Conservation (phyloP, 1,140 invertebrate species). For the Bathynomus jamesi region DNA sequence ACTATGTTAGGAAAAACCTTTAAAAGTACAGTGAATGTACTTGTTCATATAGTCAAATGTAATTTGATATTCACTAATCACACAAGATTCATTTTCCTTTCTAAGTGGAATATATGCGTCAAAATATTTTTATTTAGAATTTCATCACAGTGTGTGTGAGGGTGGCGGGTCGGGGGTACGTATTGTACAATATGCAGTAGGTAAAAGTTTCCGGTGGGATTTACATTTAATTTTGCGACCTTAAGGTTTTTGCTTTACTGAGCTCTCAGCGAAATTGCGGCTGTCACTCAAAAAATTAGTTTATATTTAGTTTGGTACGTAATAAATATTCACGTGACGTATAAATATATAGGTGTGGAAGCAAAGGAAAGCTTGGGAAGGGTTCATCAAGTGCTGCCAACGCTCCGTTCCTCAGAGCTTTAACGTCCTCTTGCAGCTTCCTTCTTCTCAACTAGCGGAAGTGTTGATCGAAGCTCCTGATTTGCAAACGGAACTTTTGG, state of each 20-base stretch:
- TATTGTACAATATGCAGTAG: background rate
- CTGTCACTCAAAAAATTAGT: background rate
- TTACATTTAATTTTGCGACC: conserved; percentile 5
- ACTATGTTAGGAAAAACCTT: background rate
- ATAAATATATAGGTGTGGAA: conserved; percentile 69
- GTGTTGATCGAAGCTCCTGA: conserved; percentile 67
- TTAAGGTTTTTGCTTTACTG: conserved; percentile 3
- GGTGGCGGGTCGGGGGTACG: no score
- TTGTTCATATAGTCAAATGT: background rate
- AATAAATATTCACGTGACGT: conserved; percentile 6
- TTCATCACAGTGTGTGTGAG: no score
- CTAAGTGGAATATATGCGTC: no score
- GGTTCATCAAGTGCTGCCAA: conserved; percentile 93
- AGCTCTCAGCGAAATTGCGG: conserved; percentile 4
- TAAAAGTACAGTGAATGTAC: background rate
- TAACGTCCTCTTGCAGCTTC: conserved; percentile 73
- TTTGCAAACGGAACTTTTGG: conserved; percentile 58
- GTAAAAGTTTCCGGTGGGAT: no score
- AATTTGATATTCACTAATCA: no score
- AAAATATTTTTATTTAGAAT: no score
- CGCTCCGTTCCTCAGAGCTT: conserved; percentile 81
- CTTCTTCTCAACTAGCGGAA: conserved; percentile 63
- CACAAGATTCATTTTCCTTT: no score
- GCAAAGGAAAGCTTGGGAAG: conserved; percentile 94
- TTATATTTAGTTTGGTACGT: background rate